Evolutionary conservation across 2,888 invertebrate genomes (phyloP), one percentile per base, ranked within the genome.

Genomic region (Augochlorella aurata): DNA sequence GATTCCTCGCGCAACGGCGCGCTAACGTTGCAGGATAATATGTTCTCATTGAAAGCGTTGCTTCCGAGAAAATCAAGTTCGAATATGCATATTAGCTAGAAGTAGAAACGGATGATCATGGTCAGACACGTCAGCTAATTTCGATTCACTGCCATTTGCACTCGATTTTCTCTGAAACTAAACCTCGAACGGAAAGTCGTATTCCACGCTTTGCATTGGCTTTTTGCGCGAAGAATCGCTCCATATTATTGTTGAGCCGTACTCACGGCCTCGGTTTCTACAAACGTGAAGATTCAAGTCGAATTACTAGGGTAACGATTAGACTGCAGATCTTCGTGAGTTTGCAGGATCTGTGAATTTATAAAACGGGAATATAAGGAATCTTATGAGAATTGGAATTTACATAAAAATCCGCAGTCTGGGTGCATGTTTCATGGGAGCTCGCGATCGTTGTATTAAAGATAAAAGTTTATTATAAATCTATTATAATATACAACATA

Each of bases 391-490:
- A 38, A 38, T 7, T 5, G 38, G 38, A 38, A 38, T 38, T 38
- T 38, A 38, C 38, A 5, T 38, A 38, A 8, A 58, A 58, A 58
- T 58, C 58, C 16, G 58, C 16, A 58, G 24, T 58, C 24, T 69
- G 29, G 65, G 58, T 67, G 12, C 44, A 54, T 80, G 65, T 63
- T 61, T 18, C 18, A 12, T 47, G 66, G 38, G 9, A 44, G n/a
- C 44, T n/a, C n/a, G 63, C 38, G 44, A 9, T 74, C 58, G 44
- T 75, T 73, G 63, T 82, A 78, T 74, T 72, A 78, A 85, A 80
- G 80, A 70, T 80, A 80, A 76, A 76, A 77, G 70, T 85, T 85
- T 85, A 85, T 85, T 85, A 82, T 75, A 74, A 74, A 85, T 54
- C 72, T 79, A 81, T 75, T 79, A 3, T 74, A 68, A 81, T 81